These are phyloP conservation scores for Pseudotriccus pelzelni DNA, from an alignment of 2,797 vertebrate genomes.

Conservation along the genomic window DNA sequence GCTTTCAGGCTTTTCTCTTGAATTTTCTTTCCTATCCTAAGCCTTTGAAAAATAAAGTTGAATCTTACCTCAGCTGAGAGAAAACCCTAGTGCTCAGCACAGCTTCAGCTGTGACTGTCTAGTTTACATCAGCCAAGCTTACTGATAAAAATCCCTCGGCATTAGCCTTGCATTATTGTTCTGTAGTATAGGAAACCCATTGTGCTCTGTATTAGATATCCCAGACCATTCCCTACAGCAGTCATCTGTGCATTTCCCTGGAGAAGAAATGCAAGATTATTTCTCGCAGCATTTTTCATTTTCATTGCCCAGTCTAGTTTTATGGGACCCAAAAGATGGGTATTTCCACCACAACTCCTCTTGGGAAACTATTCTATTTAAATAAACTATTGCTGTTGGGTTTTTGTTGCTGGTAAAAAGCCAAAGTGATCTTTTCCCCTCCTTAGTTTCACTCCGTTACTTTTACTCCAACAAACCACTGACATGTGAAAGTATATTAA, in stretches of 20 bases:
- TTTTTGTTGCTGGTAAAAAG: not conserved
- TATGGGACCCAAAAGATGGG: not conserved
- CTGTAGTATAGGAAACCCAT: not conserved
- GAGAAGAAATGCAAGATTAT: conserved; percentile 30
- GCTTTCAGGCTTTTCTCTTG: not conserved
- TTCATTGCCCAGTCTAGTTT: conserved; percentile 34
- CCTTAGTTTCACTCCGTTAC: conserved; percentile 24
- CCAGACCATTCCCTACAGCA: not conserved
- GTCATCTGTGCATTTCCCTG: not conserved
- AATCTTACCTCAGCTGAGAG: not conserved
- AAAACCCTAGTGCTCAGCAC: not conserved
- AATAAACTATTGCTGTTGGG: not conserved
- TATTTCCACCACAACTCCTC: not conserved
- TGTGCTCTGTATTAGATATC: not conserved
- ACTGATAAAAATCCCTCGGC: conserved; percentile 6
- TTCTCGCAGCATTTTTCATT: conserved; percentile 9
- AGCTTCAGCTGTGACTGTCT: not conserved
- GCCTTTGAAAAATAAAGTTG: not conserved
- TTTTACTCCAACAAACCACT: not conserved
- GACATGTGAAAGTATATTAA: not conserved
- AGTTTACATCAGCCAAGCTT: not conserved
- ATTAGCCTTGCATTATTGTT: not conserved
- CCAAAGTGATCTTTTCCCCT: not conserved
- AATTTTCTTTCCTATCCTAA: not conserved
- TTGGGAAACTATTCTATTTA: not conserved